These are phyloP conservation scores for Athalia circularis DNA, from an alignment of 2,888 invertebrate genomes.

Conservation along the genomic window DNA sequence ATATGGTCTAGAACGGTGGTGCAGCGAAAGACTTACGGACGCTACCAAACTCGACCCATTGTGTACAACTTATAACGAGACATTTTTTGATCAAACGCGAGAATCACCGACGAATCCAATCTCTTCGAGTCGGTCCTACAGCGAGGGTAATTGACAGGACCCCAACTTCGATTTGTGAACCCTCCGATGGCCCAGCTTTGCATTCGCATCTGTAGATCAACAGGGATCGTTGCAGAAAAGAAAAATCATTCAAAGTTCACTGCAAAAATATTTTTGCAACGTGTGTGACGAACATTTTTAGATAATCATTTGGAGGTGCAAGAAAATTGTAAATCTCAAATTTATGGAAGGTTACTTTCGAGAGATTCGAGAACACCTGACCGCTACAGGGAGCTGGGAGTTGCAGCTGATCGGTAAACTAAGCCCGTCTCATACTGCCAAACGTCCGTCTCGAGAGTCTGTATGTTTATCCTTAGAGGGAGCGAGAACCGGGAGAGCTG, in stretches of 20 bases:
- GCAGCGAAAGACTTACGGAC: constrained; percentile 22
- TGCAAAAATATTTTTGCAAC: neutral
- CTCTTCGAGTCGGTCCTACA: neutral
- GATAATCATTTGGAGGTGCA: neutral
- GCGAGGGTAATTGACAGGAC: constrained; percentile 33
- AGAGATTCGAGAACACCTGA: constrained; percentile 23
- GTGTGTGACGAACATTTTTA: neutral
- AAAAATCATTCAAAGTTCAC: too few species aligned
- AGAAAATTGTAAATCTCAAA: neutral
- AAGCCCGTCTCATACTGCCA: neutral
- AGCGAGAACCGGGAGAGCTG: neutral
- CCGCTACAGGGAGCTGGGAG: neutral
- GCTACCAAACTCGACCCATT: constrained; percentile 27
- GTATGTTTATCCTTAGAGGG: constrained; percentile 13
- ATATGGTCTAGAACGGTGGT: constrained; percentile 25
- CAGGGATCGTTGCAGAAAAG: too few species aligned
- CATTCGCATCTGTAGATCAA: too few species aligned
- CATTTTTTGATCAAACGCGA: constrained; percentile 40
- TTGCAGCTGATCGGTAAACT: neutral
- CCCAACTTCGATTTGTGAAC: constrained; percentile 5
- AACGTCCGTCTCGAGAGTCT: neutral
- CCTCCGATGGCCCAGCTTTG: neutral
- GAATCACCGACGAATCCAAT: constrained; percentile 21
- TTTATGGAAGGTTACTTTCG: constrained; percentile 25
- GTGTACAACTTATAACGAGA: constrained; percentile 39